Evolutionary conservation across 1,140 invertebrate genomes (phyloP).

Genomic region (Thaumetopoea pityocampa): DNA sequence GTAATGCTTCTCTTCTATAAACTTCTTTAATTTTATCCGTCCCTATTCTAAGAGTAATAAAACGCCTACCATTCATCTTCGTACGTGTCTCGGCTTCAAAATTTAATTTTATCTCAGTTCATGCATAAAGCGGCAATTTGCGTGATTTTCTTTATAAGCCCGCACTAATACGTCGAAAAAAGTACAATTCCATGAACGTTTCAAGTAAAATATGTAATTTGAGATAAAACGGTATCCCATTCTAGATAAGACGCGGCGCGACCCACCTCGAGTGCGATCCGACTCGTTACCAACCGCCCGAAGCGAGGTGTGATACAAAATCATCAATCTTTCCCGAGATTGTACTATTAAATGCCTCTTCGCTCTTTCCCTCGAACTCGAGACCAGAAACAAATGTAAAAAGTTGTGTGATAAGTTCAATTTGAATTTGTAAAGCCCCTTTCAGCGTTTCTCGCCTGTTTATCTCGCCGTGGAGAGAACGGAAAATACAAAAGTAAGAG

Average conservation of each 20-base stretch:
- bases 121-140: neutral
- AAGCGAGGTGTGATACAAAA: constrained; percentile 75
- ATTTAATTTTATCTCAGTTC: too few species aligned
- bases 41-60: too few species aligned
- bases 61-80: too few species aligned
- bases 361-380: constrained; percentile 68
- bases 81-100: too few species aligned
- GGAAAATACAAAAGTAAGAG: constrained; percentile 76
- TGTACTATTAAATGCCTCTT: constrained; percentile 75
- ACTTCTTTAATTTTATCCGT: too few species aligned
- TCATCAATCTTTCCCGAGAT: constrained; percentile 75
- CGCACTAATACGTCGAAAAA: constrained; percentile 41
- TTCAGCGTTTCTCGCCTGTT: constrained; percentile 74
- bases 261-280: constrained; percentile 70
- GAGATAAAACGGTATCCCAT: constrained; percentile 70
- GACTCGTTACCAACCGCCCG: constrained; percentile 72
- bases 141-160: constrained; percentile 19
- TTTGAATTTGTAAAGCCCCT: constrained; percentile 76
- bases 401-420: constrained; percentile 76
- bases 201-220: constrained; percentile 75
- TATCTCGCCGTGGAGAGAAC: constrained; percentile 70
- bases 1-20: too few species aligned
- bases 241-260: constrained; percentile 70
- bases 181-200: constrained; percentile 48
- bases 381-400: constrained; percentile 76